Evolutionary conservation across 2,113 vertebrate species (phyloP).

Genomic region (Dipodomys spectabilis): DNA sequence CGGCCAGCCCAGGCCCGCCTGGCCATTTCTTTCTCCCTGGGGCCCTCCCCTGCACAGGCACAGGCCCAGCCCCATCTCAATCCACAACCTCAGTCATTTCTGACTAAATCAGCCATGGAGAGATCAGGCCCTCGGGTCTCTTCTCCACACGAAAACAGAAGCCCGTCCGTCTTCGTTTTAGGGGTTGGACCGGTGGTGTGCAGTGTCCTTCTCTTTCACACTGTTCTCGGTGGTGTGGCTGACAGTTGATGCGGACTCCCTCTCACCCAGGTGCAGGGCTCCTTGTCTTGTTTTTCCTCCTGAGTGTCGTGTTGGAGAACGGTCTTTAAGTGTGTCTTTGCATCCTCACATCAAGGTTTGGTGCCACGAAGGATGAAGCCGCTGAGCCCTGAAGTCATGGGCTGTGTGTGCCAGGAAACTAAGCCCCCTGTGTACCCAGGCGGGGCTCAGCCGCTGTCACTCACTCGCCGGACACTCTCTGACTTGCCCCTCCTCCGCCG

Average conservation of each 20-base stretch:
- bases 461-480: conserved; percentile 38
- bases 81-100: not conserved
- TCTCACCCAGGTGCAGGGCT: conserved; percentile 11
- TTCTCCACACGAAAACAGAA: not conserved
- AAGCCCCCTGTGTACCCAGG: conserved; percentile 36
- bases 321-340: conserved; percentile 74
- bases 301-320: conserved; percentile 11
- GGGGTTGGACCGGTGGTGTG: not conserved
- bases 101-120: not conserved
- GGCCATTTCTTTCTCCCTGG: not conserved
- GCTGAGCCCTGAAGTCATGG: conserved; percentile 71
- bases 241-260: not conserved
- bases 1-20: not conserved
- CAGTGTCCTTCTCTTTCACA: rapidly evolving
- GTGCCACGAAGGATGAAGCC: conserved; percentile 75
- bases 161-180: not conserved
- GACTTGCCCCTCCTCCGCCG: conserved; percentile 28
- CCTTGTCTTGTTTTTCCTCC: conserved; percentile 36
- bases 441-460: conserved; percentile 25
- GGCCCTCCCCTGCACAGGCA: not conserved
- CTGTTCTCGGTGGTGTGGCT: not conserved
- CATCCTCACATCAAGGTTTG: conserved; percentile 76
- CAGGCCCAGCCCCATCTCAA: not conserved
- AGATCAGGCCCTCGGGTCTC: not conserved
- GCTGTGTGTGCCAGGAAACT: conserved; percentile 55